Percentiles rank a stretch among this genome's conserved stretches.
Conservation (phyloP, 2,113 vertebrate species). For the Trichechus manatus region DNA sequence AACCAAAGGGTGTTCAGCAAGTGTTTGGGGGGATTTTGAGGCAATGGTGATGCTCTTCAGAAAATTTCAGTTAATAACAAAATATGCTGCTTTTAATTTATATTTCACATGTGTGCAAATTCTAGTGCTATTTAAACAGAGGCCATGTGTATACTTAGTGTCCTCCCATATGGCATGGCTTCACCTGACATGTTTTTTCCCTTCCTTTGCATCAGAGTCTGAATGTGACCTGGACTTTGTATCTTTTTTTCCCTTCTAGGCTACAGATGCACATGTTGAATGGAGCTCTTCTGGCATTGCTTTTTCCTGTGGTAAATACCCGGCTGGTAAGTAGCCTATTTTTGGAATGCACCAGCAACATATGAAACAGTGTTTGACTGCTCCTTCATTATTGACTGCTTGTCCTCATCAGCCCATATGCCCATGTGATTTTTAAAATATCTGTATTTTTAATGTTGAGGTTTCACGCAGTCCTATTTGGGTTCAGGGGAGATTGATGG, state of each 20-base stretch:
- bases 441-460: background rate
- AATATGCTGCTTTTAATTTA: constrained; percentile 20
- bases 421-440: background rate
- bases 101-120: background rate
- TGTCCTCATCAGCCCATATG: background rate
- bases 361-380: background rate
- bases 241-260: constrained; percentile 85
- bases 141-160: background rate
- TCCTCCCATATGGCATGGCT: background rate
- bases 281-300: constrained; percentile 95
- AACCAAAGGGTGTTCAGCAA: background rate
- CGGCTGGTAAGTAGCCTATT: constrained; percentile 93
- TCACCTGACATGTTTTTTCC: background rate
- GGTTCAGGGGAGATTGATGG: background rate
- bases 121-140: background rate
- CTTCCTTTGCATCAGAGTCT: background rate
- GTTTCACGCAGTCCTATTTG: background rate
- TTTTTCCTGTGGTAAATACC: constrained; percentile 98
- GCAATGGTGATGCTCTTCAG: background rate
- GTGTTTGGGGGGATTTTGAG: background rate
- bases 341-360: background rate
- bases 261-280: constrained; percentile 99
- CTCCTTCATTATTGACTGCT: background rate
- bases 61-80: constrained; percentile 32
- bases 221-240: constrained; percentile 35